Conservation (phyloP, 2,797 vertebrate species). For the Peromyscus attwateri region DNA sequence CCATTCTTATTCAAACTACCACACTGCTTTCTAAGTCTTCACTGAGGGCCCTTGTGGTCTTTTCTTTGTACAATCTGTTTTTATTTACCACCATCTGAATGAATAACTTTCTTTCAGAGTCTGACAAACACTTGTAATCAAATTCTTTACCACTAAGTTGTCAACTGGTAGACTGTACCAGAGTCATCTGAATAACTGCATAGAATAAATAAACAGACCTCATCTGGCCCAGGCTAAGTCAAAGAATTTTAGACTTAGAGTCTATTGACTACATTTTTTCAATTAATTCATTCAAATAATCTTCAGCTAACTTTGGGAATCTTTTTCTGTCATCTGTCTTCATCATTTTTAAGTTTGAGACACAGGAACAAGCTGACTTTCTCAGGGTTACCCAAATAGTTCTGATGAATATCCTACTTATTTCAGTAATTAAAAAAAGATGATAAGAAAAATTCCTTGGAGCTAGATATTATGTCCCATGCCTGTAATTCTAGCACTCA, state of each 20-base stretch:
- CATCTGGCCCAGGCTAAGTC: background rate
- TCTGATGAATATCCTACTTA: background rate
- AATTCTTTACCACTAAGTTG: background rate
- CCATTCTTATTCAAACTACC: background rate
- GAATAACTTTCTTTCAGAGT: slow-evolving; percentile 35
- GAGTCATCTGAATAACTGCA: slow-evolving; percentile 14
- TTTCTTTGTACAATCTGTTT: background rate
- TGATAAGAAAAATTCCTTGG: background rate
- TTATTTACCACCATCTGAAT: slow-evolving; percentile 6
- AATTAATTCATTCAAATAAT: background rate
- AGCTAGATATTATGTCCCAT: background rate
- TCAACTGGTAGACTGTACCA: background rate
- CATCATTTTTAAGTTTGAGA: slow-evolving; percentile 38
- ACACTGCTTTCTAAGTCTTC: background rate
- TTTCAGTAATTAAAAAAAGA: slow-evolving; percentile 37
- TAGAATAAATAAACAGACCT: background rate
- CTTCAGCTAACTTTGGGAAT: background rate
- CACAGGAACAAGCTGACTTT: background rate
- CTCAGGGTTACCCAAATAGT: background rate
- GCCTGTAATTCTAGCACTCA: background rate
- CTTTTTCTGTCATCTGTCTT: background rate
- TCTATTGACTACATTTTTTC: background rate
- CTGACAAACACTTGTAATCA: slow-evolving; percentile 11
- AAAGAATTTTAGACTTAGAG: background rate
- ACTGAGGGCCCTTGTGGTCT: background rate